Conservation (phyloP, 35 echinoderm and acorn worm species). For the Apostichopus parvimensis region DNA sequence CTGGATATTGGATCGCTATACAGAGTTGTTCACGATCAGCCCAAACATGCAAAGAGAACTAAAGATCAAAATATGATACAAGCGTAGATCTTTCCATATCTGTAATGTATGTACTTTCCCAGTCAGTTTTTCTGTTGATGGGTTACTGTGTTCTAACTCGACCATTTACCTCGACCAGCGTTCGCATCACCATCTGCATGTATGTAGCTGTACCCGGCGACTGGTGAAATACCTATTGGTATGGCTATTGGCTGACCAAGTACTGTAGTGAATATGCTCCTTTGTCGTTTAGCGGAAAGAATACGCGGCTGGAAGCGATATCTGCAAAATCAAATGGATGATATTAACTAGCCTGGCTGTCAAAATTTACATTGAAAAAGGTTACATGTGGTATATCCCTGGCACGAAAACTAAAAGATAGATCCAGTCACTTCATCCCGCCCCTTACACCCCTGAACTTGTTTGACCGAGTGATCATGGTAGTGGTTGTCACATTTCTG, state of each 20-base stretch:
- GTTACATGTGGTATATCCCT: too few species aligned
- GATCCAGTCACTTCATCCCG: too few species aligned
- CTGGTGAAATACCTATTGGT: conserved; percentile 36
- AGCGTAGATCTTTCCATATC: neutral
- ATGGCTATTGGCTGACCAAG: neutral
- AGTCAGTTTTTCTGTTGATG: neutral
- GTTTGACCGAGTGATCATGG: too few species aligned
- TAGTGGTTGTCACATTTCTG: too few species aligned
- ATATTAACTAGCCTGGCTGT: too few species aligned
- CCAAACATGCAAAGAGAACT: neutral
- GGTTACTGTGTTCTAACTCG: neutral
- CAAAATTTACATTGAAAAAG: too few species aligned
- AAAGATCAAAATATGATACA: neutral
- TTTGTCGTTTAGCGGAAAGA: neutral
- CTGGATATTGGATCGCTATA: too few species aligned
- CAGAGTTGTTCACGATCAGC: neutral
- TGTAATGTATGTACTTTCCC: neutral
- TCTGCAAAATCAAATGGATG: neutral
- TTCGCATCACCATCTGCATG: conserved; percentile 9
- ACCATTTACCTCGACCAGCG: conserved; percentile 1
- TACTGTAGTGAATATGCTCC: conserved; percentile 3
- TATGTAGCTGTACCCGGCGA: neutral
- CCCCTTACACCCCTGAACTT: too few species aligned
- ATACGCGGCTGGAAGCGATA: conserved; percentile 35
- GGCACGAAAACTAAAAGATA: too few species aligned